These are phyloP conservation scores for Megatriorchis doriae DNA, from an alignment of 2,113 vertebrate genomes.

Conservation along the genomic window DNA sequence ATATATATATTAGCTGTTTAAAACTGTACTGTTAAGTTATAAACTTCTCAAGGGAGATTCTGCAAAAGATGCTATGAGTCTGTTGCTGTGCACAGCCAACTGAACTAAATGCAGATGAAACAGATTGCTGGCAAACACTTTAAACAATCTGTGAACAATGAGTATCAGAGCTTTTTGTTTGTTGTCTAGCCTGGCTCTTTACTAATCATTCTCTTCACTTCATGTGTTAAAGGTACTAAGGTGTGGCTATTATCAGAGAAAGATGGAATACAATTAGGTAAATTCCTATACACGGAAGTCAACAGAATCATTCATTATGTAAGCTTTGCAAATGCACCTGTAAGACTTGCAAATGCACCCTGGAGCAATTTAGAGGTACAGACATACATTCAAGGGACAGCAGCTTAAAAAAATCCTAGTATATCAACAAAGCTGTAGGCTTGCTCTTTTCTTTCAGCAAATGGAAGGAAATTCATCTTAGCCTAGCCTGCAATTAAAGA, in stretches of 20 bases:
- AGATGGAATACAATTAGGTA: background rate
- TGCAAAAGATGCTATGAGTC: background rate
- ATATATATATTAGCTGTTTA: background rate
- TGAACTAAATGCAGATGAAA: background rate
- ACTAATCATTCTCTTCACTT: background rate
- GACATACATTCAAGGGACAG: background rate
- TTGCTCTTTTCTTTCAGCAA: background rate
- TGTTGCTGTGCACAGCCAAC: background rate
- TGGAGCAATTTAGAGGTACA: background rate
- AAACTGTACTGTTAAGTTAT: background rate
- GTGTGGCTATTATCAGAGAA: background rate
- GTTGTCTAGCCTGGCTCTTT: background rate
- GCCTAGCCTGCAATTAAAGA: background rate
- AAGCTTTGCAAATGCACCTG: background rate
- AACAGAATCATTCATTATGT: background rate
- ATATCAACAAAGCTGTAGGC: background rate
- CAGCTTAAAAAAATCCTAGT: background rate
- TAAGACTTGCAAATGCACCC: background rate
- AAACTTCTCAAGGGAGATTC: background rate
- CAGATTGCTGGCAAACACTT: background rate
- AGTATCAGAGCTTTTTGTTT: background rate
- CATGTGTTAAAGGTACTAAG: background rate
- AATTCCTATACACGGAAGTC: background rate
- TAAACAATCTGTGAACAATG: background rate
- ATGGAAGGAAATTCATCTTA: background rate